Base-by-base conservation (phyloP, 2,888 invertebrate genomes). In the Helicoverpa assulta region DNA sequence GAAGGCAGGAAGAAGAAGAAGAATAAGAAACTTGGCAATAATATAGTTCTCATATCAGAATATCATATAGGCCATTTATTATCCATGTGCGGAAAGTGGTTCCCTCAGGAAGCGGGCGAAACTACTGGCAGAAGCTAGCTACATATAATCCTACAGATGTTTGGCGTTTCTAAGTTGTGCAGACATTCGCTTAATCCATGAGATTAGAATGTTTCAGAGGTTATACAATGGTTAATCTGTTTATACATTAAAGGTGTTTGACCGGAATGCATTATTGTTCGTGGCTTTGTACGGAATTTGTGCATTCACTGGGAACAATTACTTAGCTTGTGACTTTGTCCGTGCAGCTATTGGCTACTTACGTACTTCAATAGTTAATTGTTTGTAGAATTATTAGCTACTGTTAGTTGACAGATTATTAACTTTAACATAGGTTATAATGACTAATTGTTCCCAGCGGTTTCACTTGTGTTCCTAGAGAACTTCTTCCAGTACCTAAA, bases 121-220 rank as follows among this genome's bases (percentile, higher is more conserved):
- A 43, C 43, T 5, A 5, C 14, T 0, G 14, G 16, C 33, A 2
- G 33, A 8, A 18, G 6, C 7, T 5, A 26, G n/a, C 37, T 26
- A 14, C 4, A 26, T 70, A 26, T 18, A 71, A 62, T 62, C 19
- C 29, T 47, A 19, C 10, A 47, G 6, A 56, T 64, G 19, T 55
- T 53, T 65, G 37, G 26, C 56, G 43, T 16, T 16, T 6, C 14
- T 18, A 29, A 70, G 29, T 21, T 33, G 37, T 40, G 19, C 21
- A 37, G 52, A 56, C 10, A 73, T 29, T 52, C 37, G 70, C 64
- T 72, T 51, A 21, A 56, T 26, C n/a, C 37, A 16, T 26, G 47
- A 10, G 73, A 73, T 73, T 57, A 65, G 47, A 71, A 57, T 57
- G 16, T 47, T 47, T n/a, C 47, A 47, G 40, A 40, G 12, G 47